These are phyloP conservation scores for Hippocampus mohnikei DNA, from an alignment of 2,113 vertebrate species.

Conservation along the genomic window DNA sequence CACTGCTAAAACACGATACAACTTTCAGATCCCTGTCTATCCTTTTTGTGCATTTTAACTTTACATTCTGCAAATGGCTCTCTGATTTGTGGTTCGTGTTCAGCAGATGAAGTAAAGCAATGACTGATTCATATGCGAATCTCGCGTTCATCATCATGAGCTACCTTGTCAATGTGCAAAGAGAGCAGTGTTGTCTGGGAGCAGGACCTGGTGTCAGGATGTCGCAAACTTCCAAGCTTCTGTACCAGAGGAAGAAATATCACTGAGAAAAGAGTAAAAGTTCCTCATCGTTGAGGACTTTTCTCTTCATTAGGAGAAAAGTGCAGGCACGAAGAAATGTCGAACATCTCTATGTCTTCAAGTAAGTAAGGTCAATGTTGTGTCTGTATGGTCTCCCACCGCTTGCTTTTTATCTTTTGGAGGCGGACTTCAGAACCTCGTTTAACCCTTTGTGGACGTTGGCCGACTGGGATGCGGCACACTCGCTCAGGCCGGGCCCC, in stretches of 20 bases:
- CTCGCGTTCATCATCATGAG: constrained; percentile 48
- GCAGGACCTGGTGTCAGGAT: constrained; percentile 61
- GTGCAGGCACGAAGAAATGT: constrained; percentile 73
- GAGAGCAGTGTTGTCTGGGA: constrained; percentile 56
- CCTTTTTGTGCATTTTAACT: constrained; percentile 66
- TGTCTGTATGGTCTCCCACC: constrained; percentile 29
- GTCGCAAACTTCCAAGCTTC: constrained; percentile 32
- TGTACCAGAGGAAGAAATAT: constrained; percentile 52
- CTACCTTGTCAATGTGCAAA: constrained; percentile 73
- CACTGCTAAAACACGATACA: constrained; percentile 62
- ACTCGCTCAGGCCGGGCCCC: constrained; percentile 75
- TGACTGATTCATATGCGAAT: constrained; percentile 35
- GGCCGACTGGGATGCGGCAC: constrained; percentile 75
- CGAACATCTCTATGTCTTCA: constrained; percentile 61
- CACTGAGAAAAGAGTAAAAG: constrained; percentile 52
- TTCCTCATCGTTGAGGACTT: constrained; percentile 44
- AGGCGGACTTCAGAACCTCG: constrained; percentile 72
- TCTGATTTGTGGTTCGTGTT: constrained; percentile 57
- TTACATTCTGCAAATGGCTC: constrained; percentile 61
- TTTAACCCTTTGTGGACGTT: constrained; percentile 77
- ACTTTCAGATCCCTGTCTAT: constrained; percentile 54
- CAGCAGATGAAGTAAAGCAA: constrained; percentile 38
- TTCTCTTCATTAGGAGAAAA: constrained; percentile 56
- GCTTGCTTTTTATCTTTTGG: constrained; percentile 30
- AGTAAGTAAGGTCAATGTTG: constrained; percentile 66